phyloP scores from a whole-genome alignment of 2,113 vertebrate species.

The Haliaeetus leucogaster region DNA sequence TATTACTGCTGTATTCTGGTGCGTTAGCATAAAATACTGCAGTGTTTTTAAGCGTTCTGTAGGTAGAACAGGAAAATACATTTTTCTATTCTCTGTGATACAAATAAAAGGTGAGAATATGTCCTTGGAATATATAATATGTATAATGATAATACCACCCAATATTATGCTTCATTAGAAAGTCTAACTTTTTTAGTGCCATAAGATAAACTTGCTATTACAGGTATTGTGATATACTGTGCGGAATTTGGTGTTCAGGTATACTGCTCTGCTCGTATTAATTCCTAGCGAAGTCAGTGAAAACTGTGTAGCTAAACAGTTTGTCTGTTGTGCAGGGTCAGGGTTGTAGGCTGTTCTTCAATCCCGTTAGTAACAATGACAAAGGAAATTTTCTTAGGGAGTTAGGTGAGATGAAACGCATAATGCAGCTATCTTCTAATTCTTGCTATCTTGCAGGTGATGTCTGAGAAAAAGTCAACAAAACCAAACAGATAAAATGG shows the following conservation, averaged over 20 bases:
- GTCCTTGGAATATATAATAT: background rate
- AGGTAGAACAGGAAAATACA: background rate
- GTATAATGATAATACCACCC: background rate
- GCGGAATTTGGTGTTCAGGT: background rate
- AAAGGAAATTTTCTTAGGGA: background rate
- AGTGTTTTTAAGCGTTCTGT: background rate
- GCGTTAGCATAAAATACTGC: background rate
- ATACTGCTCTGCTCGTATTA: background rate
- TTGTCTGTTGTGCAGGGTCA: background rate
- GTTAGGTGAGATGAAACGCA: background rate
- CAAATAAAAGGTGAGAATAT: background rate
- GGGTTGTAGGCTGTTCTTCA: background rate
- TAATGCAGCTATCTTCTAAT: background rate
- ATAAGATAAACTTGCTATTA: background rate
- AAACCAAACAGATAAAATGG: accelerated
- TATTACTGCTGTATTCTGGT: background rate
- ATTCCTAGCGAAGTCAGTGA: background rate
- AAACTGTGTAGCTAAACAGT: background rate
- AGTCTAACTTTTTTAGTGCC: background rate
- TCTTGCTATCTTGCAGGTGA: background rate
- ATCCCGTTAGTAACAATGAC: background rate
- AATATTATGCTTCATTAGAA: background rate
- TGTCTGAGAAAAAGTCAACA: background rate
- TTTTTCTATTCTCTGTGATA: background rate
- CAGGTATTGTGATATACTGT: background rate